Conservation (phyloP, 2,888 invertebrate genomes). For the Apotomis betuletana region DNA sequence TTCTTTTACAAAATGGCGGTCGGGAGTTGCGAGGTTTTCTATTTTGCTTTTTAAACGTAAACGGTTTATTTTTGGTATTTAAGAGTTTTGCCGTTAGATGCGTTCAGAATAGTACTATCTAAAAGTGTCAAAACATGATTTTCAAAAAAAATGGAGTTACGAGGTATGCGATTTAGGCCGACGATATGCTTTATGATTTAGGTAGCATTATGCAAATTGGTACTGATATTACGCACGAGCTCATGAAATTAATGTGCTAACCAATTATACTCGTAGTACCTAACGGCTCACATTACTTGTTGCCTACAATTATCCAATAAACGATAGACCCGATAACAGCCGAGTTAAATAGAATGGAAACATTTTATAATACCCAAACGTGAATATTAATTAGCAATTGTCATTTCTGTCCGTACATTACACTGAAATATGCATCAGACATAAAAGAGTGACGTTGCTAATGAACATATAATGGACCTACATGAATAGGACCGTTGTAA, state of each 20-base stretch:
- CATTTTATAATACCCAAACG: neutral
- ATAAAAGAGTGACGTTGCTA: slow-evolving; percentile 35
- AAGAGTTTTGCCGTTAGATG: too few species aligned
- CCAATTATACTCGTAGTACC: neutral
- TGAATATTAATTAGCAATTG: neutral
- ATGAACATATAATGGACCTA: slow-evolving; percentile 47
- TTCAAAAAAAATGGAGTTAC: too few species aligned
- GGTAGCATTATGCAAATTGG: neutral
- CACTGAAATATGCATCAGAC: slow-evolving; percentile 28
- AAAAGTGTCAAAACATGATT: too few species aligned
- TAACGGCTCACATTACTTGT: neutral
- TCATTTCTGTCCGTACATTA: slow-evolving; percentile 4
- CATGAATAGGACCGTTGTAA: slow-evolving; percentile 46
- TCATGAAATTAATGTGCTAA: neutral
- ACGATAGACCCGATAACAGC: neutral
- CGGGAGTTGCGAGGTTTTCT: too few species aligned
- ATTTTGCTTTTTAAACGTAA: too few species aligned
- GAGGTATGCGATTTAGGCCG: too few species aligned
- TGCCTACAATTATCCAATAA: neutral
- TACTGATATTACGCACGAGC: neutral
- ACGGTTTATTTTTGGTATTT: too few species aligned
- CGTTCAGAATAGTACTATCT: too few species aligned
- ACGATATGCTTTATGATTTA: too few species aligned
- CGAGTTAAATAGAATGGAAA: slow-evolving; percentile 15
- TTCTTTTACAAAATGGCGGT: too few species aligned